Base-by-base conservation (phyloP, 1,140 invertebrate genomes). In the Lutraria rhynchaena region DNA sequence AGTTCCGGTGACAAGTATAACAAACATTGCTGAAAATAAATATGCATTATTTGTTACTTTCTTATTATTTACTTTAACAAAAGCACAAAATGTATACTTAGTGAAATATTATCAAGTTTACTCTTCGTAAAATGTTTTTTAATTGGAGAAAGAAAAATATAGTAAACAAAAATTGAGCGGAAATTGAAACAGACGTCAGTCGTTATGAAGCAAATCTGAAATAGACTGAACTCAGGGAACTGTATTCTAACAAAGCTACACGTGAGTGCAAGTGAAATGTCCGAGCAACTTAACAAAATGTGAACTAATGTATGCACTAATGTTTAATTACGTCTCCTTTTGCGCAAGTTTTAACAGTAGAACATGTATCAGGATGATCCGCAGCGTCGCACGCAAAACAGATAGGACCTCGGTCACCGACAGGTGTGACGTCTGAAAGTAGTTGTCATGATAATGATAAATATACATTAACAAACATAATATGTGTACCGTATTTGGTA, bases 281-380 rank as follows among this genome's bases (percentile, higher is more conserved):
- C n/a, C n/a, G n/a, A n/a, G n/a, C n/a, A n/a, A n/a, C n/a, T n/a
- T n/a, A n/a, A n/a, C n/a, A n/a, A n/a, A n/a, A n/a, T n/a, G n/a
- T n/a, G n/a, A n/a, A n/a, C n/a, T n/a, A n/a, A n/a, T n/a, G n/a
- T n/a, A n/a, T n/a, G n/a, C n/a, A n/a, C n/a, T n/a, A n/a, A n/a
- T n/a, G n/a, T n/a, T n/a, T n/a, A 3, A 17, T 71, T 55, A 71
- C 69, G 3, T 71, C 69, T 24, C 51, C 33, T 57, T 31, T 27
- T 35, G 4, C 69, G 41, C 69, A 71, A 3, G 31, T 24, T 2
- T 29, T 9, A 0, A 57, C 51, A 1, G 17, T 15, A 7, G 1
- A 41, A 29, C 69, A 71, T 41, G 19, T 15, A n/a, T 55, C 29
- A 2, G 69, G 69, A 35, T 55, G 33, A 3, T 15, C 1, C 3